These are phyloP conservation scores for Apotomis turbidana DNA, from an alignment of 2,888 invertebrate species.

Conservation along the genomic window DNA sequence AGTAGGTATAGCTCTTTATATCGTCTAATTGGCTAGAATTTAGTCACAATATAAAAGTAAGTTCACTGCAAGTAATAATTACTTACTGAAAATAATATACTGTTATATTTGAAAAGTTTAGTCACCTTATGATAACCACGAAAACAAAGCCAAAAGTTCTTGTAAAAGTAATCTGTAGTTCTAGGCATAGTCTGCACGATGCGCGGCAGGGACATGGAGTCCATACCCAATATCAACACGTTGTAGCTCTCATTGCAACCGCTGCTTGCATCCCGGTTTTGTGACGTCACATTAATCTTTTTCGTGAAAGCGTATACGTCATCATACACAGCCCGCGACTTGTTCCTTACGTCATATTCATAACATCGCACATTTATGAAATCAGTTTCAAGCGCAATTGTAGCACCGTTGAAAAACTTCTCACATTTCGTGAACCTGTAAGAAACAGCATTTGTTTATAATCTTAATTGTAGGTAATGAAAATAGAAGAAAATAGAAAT, in stretches of 20 bases:
- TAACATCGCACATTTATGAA: slow-evolving; percentile 69
- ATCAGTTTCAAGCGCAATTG: slow-evolving; percentile 62
- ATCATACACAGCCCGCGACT: slow-evolving; percentile 61
- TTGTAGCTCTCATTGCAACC: slow-evolving; percentile 64
- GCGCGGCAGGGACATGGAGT: slow-evolving; percentile 92
- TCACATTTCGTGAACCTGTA: slow-evolving; percentile 65
- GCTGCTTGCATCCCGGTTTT: slow-evolving; percentile 45
- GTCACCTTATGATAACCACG: slow-evolving; percentile 88
- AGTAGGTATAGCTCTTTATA: too few relatives aligned
- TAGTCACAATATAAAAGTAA: too few relatives aligned
- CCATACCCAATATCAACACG: slow-evolving; percentile 92
- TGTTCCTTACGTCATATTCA: slow-evolving; percentile 56
- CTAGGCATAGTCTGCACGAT: slow-evolving; percentile 89
- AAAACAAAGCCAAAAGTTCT: slow-evolving; percentile 88
- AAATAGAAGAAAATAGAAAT: not conserved
- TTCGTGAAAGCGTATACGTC: slow-evolving; percentile 76
- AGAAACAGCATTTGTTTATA: slow-evolving; percentile 29
- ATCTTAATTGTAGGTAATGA: slow-evolving; percentile 30
- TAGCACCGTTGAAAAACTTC: slow-evolving; percentile 55
- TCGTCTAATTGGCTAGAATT: too few relatives aligned
- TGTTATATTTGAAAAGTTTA: not conserved
- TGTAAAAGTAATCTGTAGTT: slow-evolving; percentile 86
- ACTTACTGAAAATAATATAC: not conserved
- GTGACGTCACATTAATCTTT: slow-evolving; percentile 64
- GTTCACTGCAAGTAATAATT: too few relatives aligned